These are phyloP conservation scores for Gymnocephalus cernua DNA, from an alignment of 2,113 vertebrate genomes.

Conservation along the genomic window DNA sequence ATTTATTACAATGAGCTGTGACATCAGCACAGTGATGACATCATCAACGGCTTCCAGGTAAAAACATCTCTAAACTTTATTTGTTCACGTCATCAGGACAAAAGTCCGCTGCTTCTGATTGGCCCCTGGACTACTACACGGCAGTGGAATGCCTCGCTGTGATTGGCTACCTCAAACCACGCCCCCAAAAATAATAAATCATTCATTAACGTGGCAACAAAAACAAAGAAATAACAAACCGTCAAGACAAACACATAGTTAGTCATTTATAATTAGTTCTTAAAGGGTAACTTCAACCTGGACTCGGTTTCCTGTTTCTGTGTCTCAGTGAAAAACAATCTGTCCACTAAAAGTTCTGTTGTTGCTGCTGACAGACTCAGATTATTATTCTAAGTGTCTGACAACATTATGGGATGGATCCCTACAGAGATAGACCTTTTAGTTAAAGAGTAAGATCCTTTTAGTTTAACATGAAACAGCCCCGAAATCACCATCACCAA, in stretches of 20 bases:
- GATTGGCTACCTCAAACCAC: slow-evolving; percentile 52
- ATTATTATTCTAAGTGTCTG: too few relatives aligned
- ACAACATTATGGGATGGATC: too few relatives aligned
- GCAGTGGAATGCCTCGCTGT: slow-evolving; percentile 70
- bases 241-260: slow-evolving; percentile 30
- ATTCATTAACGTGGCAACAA: slow-evolving; percentile 35
- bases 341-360: too few relatives aligned
- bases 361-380: too few relatives aligned
- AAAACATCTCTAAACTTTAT: slow-evolving; percentile 61
- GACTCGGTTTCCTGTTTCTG: too few relatives aligned
- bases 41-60: slow-evolving; percentile 60
- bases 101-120: slow-evolving; percentile 48
- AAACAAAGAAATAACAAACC: slow-evolving; percentile 6
- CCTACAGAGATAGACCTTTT: too few relatives aligned
- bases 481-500: too few relatives aligned
- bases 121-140: slow-evolving; percentile 54
- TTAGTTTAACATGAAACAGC: too few relatives aligned
- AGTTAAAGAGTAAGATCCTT: too few relatives aligned
- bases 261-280: slow-evolving; percentile 6
- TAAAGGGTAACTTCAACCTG: neutral
- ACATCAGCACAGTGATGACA: slow-evolving; percentile 72
- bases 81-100: slow-evolving; percentile 45
- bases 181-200: slow-evolving; percentile 15
- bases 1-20: slow-evolving; percentile 77
- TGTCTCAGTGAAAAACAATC: too few relatives aligned